These are phyloP conservation scores for Noctua comes DNA, from an alignment of 2,888 invertebrate species.

Conservation along the genomic window DNA sequence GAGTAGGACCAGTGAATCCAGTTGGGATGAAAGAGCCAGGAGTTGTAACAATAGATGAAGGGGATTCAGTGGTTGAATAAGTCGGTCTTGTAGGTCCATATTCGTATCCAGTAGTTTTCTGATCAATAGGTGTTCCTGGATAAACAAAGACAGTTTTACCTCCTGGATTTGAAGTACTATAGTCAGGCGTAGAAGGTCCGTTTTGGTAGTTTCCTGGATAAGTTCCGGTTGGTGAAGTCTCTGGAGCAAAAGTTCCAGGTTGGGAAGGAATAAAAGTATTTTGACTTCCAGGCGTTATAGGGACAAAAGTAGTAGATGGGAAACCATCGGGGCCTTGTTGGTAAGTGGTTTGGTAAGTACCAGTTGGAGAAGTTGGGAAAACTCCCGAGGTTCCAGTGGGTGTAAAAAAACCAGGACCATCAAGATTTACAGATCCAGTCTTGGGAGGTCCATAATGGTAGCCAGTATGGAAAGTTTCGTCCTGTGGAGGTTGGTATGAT, in stretches of 20 bases:
- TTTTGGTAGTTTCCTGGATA: slow-evolving; percentile 32
- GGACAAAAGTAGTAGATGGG: slow-evolving; percentile 10
- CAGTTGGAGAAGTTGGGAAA: slow-evolving; percentile 11
- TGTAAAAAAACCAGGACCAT: neutral
- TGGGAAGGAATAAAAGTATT: slow-evolving; percentile 18
- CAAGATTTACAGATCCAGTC: neutral
- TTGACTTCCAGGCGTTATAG: slow-evolving; percentile 2
- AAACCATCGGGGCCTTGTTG: slow-evolving; percentile 3
- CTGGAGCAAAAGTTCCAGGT: slow-evolving; percentile 13
- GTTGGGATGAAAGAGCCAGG: slow-evolving; percentile 32
- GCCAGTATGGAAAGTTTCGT: slow-evolving; percentile 18
- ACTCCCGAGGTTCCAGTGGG: slow-evolving; percentile 9
- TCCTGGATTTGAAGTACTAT: slow-evolving; percentile 28
- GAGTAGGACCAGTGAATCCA: neutral
- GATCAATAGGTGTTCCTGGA: slow-evolving; percentile 2
- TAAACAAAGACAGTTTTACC: slow-evolving; percentile 16
- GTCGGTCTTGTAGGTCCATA: slow-evolving; percentile 27
- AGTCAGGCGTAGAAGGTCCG: slow-evolving; percentile 26
- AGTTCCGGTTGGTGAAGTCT: neutral
- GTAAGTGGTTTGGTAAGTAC: slow-evolving; percentile 33
- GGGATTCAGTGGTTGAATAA: slow-evolving; percentile 37
- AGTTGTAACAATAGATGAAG: slow-evolving; percentile 32
- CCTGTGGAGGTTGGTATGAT: neutral
- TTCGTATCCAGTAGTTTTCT: slow-evolving; percentile 13
- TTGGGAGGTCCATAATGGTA: slow-evolving; percentile 54